A percentile compares a stretch with the other conserved stretches of the same genome.
phyloP scores from a whole-genome alignment of 2,797 vertebrate genomes.

The Zonotrichia albicollis region DNA sequence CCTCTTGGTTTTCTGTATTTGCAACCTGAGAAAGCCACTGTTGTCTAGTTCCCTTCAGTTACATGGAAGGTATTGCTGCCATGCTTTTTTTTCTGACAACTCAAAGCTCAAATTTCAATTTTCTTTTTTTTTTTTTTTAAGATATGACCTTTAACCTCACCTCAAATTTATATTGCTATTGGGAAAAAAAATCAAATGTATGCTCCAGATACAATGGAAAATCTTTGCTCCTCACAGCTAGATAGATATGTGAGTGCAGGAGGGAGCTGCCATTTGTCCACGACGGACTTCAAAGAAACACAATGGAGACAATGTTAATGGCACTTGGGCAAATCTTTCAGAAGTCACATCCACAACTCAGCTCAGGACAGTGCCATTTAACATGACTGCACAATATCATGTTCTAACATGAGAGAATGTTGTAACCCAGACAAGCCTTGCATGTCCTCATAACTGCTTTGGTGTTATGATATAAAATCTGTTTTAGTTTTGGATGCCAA shows the following conservation, averaged over 20 bases:
- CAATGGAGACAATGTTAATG: neutral
- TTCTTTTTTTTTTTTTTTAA: neutral
- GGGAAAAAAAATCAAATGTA: neutral
- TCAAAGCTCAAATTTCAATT: neutral
- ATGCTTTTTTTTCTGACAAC: neutral
- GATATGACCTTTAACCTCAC: neutral
- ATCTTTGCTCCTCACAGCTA: neutral
- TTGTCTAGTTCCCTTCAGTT: neutral
- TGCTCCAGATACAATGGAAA: neutral
- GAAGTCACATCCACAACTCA: neutral
- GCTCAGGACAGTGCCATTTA: neutral
- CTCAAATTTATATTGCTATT: neutral
- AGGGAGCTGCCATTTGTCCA: neutral
- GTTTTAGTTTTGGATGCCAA: neutral
- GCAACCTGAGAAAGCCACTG: neutral
- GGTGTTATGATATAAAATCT: conserved; percentile 24
- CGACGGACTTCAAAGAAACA: neutral
- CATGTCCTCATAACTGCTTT: neutral
- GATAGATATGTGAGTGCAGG: neutral
- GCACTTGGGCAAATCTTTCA: neutral
- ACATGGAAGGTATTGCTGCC: neutral
- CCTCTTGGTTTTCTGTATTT: neutral
- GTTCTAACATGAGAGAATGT: conserved; percentile 17
- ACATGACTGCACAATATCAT: neutral
- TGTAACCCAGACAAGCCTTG: neutral